Base-by-base conservation (phyloP, 2,888 invertebrate genomes). In the Aromia moschata region DNA sequence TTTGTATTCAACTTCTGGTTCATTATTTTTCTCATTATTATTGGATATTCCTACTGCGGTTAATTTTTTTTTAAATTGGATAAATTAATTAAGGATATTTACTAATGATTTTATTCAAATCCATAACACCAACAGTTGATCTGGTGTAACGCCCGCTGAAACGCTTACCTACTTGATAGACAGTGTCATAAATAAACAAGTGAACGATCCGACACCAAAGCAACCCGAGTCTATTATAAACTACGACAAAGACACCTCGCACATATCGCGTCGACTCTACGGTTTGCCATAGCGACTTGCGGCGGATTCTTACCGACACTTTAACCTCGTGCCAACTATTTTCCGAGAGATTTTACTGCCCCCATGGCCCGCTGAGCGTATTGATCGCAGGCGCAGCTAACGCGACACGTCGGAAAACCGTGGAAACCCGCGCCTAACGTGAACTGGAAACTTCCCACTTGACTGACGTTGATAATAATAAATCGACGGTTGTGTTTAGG, bases 381-480 rank as follows among this genome's bases (percentile, higher is more conserved):
- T 71, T 71, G 71, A 71, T 71, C 69, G 47, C 2, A 16, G 40
- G n/a, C n/a, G n/a, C n/a, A n/a, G n/a, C n/a, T n/a, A n/a, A n/a
- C n/a, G n/a, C n/a, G n/a, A n/a, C n/a, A n/a, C n/a, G 31, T 41
- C 17, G 31, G 31, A 41, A 52, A 41, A 20, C 43, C 7, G 18
- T 3, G 43, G 20, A 41, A 18, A 41, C 18, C 18, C 41, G 12
- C 11, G 12, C 41, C 16, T 2, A 9, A 10, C 20, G 15, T 18
- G 36, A 54, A 41, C 16, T 25, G 30, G 30, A 15, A 25, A 15
- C 15, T 37, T 25, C 18, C 14, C 38, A 25, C 15, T 9, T n/a
- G 38, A 20, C 14, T 38, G 11, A 33, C 15, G 17, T 47, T 36
- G 25, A 37, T 47, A 20, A 5, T 9, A 9, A n/a, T n/a, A n/a